phyloP scores from a whole-genome alignment of 1,140 invertebrate genomes.

The Drosophila repletoides region DNA sequence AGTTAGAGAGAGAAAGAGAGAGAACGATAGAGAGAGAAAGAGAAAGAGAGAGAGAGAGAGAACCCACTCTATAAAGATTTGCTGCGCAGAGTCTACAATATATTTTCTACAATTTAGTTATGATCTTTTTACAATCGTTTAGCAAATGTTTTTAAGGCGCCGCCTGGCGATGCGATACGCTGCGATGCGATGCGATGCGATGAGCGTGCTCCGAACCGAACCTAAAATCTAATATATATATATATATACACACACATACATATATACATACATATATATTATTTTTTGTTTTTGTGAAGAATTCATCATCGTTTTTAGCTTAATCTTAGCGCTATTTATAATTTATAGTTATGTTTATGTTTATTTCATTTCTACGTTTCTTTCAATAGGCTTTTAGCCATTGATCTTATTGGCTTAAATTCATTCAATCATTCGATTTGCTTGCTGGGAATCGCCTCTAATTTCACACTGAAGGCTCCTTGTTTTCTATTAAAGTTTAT shows the following conservation, averaged over 20 bases:
- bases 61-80: slow-evolving; percentile 42
- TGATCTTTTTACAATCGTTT: slow-evolving; percentile 13
- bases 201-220: slow-evolving; percentile 68
- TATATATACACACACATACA: slow-evolving; percentile 1
- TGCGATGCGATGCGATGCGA: no score
- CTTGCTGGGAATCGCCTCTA: neutral
- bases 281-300: slow-evolving; percentile 24
- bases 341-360: slow-evolving; percentile 47
- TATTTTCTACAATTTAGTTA: slow-evolving; percentile 34
- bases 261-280: slow-evolving; percentile 15
- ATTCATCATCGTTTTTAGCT: slow-evolving; percentile 37
- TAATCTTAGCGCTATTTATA: slow-evolving; percentile 63
- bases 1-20: neutral
- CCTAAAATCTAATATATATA: slow-evolving; percentile 50
- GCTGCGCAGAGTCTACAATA: slow-evolving; percentile 70
- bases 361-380: slow-evolving; percentile 43
- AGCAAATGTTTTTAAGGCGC: slow-evolving; percentile 23
- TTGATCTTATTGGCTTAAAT: slow-evolving; percentile 26
- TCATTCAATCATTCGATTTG: slow-evolving; percentile 17
- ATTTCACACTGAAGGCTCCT: slow-evolving; percentile 37
- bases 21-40: slow-evolving; percentile 1
- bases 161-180: no score
- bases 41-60: neutral
- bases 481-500: neutral
- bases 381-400: slow-evolving; percentile 27